These are phyloP conservation scores for Megamerina dolium DNA, from an alignment of 2,888 invertebrate species.

Conservation along the genomic window DNA sequence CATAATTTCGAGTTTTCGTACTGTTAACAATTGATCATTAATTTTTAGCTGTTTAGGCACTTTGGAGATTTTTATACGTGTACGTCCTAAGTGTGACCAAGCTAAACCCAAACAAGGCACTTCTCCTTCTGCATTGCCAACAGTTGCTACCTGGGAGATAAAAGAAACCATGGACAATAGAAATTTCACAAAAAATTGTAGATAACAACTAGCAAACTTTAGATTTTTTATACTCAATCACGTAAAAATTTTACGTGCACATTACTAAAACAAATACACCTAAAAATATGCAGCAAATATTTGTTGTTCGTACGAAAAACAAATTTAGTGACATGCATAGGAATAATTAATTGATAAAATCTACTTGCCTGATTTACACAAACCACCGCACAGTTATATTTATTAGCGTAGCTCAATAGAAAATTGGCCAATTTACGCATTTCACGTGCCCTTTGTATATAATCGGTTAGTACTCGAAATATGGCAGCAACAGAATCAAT, in stretches of 20 bases:
- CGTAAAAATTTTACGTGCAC: no score
- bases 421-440: conserved; percentile 55
- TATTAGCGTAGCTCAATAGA: conserved; percentile 54
- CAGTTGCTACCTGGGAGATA: conserved; percentile 39
- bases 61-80: conserved; percentile 53
- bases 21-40: conserved; percentile 28
- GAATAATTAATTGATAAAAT: no score
- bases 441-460: conserved; percentile 52
- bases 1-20: conserved; percentile 52
- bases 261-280: no score
- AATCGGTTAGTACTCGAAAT: conserved; percentile 56
- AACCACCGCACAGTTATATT: conserved; percentile 56
- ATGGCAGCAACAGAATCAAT: conserved; percentile 71
- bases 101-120: conserved; percentile 60
- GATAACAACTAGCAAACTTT: background rate
- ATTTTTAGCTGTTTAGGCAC: conserved; percentile 35
- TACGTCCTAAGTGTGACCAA: conserved; percentile 62
- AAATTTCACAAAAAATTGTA: background rate
- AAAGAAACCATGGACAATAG: background rate
- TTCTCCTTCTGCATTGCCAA: conserved; percentile 34
- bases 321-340: background rate
- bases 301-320: background rate
- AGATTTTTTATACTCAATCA: background rate
- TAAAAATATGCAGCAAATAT: background rate
- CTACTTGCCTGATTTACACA: conserved; percentile 76